Evolutionary conservation across 2,888 invertebrate species (phyloP).

Genomic region (Trilocha varians): DNA sequence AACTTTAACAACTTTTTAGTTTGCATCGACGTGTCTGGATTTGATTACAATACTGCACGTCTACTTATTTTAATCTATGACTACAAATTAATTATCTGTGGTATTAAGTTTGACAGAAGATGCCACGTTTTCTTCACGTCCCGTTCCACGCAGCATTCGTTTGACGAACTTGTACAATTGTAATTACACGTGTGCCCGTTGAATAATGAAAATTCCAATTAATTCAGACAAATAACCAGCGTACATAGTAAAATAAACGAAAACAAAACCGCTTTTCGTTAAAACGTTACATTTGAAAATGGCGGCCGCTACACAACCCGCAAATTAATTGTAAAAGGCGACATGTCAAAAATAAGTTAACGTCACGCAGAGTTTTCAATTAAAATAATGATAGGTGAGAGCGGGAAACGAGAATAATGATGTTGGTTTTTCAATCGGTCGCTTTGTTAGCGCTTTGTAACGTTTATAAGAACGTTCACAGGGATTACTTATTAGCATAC

Average conservation of each 20-base stretch:
- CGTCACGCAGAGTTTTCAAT: slow-evolving; percentile 47
- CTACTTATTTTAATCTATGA: too few species aligned
- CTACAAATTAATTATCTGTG: too few species aligned
- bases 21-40: neutral
- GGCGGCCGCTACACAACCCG: slow-evolving; percentile 35
- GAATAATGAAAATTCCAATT: slow-evolving; percentile 61
- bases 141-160: slow-evolving; percentile 30
- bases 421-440: slow-evolving; percentile 32
- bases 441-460: slow-evolving; percentile 16
- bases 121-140: slow-evolving; percentile 5
- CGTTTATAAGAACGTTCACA: slow-evolving; percentile 5
- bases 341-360: slow-evolving; percentile 53
- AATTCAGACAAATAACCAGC: slow-evolving; percentile 34
- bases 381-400: slow-evolving; percentile 43
- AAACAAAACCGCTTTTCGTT: slow-evolving; percentile 24
- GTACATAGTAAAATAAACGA: slow-evolving; percentile 37
- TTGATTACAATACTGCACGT: too few species aligned
- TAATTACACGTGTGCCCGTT: slow-evolving; percentile 51
- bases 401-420: slow-evolving; percentile 31
- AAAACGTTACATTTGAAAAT: slow-evolving; percentile 40
- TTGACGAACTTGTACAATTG: slow-evolving; percentile 35
- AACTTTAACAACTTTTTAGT: slow-evolving; percentile 4
- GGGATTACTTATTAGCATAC: slow-evolving; percentile 6
- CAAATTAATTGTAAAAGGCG: slow-evolving; percentile 52
- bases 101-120: neutral